A percentile compares a stretch with the other conserved stretches of the same genome.
phyloP scores from a whole-genome alignment of 2,888 invertebrate species.

The Cryptocheilus praepositus region DNA sequence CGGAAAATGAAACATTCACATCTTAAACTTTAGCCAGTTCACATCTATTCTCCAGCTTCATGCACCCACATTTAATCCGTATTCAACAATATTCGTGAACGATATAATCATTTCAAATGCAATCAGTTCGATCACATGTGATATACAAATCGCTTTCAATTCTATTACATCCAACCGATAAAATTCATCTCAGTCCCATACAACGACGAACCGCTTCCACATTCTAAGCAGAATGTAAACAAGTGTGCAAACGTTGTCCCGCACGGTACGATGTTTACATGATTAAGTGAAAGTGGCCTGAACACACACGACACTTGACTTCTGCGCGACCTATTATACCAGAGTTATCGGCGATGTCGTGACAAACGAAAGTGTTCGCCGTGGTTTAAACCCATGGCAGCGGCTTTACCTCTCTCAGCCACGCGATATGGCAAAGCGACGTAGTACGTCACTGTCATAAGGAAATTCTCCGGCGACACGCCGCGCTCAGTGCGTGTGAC shows the following conservation, averaged over 20 bases:
- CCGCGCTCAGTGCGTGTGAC: neutral
- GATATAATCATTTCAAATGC: too few species aligned
- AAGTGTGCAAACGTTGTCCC: constrained; percentile 6
- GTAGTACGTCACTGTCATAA: constrained; percentile 29
- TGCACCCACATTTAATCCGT: too few species aligned
- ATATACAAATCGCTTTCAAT: too few species aligned
- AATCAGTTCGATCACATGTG: too few species aligned
- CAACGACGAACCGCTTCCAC: neutral
- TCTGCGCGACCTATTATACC: constrained; percentile 22
- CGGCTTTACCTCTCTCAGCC: neutral
- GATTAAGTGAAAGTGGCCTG: constrained; percentile 30
- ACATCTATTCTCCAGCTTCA: too few species aligned
- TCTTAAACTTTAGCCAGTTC: too few species aligned
- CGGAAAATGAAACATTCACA: too few species aligned
- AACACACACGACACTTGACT: constrained; percentile 14
- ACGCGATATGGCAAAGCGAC: too few species aligned
- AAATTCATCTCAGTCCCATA: neutral
- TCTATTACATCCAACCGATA: neutral
- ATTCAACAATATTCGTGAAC: too few species aligned
- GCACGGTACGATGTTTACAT: constrained; percentile 9
- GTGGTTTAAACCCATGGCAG: neutral
- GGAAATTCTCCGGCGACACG: constrained; percentile 26
- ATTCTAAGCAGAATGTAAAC: constrained; percentile 4
- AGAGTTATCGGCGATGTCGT: constrained; percentile 25
- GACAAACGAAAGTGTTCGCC: constrained; percentile 14